These are phyloP conservation scores for Lasioglossum oenotherae DNA, from an alignment of 2,888 invertebrate species.

Conservation along the genomic window DNA sequence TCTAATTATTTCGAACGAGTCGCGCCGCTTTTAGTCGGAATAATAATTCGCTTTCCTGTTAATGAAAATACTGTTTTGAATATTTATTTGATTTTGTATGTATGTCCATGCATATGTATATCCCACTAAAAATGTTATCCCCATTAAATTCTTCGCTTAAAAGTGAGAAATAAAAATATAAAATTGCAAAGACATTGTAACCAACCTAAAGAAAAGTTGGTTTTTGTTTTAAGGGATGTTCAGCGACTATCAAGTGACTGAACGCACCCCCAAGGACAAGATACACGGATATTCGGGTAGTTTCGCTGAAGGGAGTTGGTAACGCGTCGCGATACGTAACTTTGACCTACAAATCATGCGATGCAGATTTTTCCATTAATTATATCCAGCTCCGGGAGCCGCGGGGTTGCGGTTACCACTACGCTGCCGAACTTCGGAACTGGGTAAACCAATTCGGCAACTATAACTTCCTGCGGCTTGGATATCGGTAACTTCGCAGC, in stretches of 20 bases:
- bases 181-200: not conserved
- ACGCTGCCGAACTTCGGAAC: slow-evolving; percentile 46
- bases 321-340: slow-evolving; percentile 30
- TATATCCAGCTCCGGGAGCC: slow-evolving; percentile 32
- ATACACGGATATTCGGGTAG: not conserved
- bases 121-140: too few species aligned
- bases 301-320: not conserved
- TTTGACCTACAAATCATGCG: slow-evolving; percentile 45
- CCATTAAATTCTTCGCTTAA: not conserved
- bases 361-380: slow-evolving; percentile 51
- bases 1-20: not conserved
- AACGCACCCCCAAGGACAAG: not conserved
- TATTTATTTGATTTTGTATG: not conserved
- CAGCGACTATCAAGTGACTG: not conserved
- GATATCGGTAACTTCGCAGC: slow-evolving; percentile 52
- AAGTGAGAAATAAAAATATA: not conserved
- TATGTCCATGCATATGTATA: too few species aligned
- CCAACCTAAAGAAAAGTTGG: not conserved
- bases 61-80: not conserved
- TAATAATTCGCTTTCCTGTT: not conserved
- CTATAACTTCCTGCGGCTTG: slow-evolving; percentile 47
- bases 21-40: not conserved
- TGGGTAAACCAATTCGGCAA: slow-evolving; percentile 38
- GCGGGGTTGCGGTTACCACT: slow-evolving; percentile 38
- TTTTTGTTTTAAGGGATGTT: not conserved